These are phyloP conservation scores for Bothrops jararaca DNA, from an alignment of 2,113 vertebrate genomes.

Conservation along the genomic window DNA sequence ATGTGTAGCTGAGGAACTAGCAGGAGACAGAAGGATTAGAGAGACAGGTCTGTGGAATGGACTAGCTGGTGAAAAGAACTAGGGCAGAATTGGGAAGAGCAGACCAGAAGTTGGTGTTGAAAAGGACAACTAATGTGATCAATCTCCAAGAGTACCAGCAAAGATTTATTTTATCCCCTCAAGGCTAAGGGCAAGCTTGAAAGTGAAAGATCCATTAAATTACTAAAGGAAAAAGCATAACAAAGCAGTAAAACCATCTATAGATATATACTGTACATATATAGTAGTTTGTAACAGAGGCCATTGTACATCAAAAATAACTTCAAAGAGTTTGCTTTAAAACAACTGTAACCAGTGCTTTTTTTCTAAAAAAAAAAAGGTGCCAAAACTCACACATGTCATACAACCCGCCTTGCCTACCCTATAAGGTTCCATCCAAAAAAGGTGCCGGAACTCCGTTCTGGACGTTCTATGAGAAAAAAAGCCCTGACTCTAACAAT, in stretches of 20 bases:
- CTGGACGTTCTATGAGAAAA: too few species aligned
- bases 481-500: neutral
- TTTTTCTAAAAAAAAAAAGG: too few species aligned
- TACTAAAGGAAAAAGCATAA: neutral
- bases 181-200: neutral
- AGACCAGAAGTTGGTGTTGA: neutral
- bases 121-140: neutral
- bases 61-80: neutral
- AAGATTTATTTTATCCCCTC: neutral
- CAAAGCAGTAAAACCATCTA: neutral
- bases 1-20: neutral
- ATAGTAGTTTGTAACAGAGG: neutral
- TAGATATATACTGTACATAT: neutral
- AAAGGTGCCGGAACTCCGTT: too few species aligned
- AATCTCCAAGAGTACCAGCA: neutral
- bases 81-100: neutral
- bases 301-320: neutral
- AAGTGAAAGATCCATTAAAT: neutral
- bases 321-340: neutral
- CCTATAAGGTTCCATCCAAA: too few species aligned
- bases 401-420: too few species aligned
- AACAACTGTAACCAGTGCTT: neutral
- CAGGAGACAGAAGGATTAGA: neutral
- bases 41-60: neutral
- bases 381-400: too few species aligned